phyloP scores from a whole-genome alignment of 2,113 vertebrate genomes.

The Cairina moschata region DNA sequence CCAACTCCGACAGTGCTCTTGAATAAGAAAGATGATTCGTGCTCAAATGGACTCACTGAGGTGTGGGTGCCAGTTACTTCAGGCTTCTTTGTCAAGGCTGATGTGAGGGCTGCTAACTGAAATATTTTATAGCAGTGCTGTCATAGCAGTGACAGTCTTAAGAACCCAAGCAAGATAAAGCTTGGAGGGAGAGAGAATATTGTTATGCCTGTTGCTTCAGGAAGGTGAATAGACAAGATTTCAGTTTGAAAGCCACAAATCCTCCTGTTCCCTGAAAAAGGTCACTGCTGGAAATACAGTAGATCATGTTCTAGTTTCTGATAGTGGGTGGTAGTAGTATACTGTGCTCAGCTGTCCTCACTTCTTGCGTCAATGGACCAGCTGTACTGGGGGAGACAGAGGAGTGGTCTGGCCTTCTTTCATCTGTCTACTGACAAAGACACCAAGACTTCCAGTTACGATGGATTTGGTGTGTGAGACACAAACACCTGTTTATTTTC shows the following conservation, averaged over 20 bases:
- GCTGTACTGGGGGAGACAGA: not conserved
- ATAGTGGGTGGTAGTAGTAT: not conserved
- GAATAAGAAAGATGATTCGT: not conserved
- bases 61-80: not conserved
- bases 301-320: not conserved
- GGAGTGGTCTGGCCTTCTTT: not conserved
- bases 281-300: not conserved
- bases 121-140: not conserved
- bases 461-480: not conserved
- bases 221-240: not conserved
- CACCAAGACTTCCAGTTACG: not conserved
- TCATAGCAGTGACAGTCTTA: not conserved
- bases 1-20: not conserved
- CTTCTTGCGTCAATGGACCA: not conserved
- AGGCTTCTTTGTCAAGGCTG: not conserved
- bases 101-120: not conserved
- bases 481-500: conserved; percentile 38
- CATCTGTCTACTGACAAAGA: not conserved
- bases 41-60: not conserved
- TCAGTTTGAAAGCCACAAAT: not conserved
- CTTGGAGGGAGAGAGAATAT: not conserved
- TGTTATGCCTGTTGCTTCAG: not conserved
- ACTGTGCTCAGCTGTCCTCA: not conserved
- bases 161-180: not conserved
- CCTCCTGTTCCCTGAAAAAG: not conserved